Evolutionary conservation across 2,797 vertebrate genomes (phyloP).

Genomic region (Botia kubotai): DNA sequence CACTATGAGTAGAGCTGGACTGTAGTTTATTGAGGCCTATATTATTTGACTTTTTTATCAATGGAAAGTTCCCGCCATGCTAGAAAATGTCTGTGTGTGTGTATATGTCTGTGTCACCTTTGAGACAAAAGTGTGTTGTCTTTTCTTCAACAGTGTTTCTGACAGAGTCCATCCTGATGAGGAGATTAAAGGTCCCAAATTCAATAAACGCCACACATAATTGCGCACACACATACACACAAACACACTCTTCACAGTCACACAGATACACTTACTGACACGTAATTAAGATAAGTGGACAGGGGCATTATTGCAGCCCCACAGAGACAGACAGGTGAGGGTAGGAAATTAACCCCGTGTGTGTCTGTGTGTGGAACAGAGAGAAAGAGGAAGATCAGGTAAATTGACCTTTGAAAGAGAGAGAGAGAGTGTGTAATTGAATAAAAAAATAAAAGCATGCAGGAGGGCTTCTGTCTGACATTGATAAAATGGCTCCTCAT

Average conservation of each 20-base stretch:
- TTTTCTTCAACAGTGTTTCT: slow-evolving; percentile 55
- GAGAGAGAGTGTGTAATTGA: slow-evolving; percentile 33
- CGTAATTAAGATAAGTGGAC: slow-evolving; percentile 66
- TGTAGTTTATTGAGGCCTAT: too few species aligned
- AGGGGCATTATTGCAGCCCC: slow-evolving; percentile 62
- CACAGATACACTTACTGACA: slow-evolving; percentile 54
- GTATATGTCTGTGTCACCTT: too few species aligned
- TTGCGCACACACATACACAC: slow-evolving; percentile 6
- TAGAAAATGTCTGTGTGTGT: too few species aligned
- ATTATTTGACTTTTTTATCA: too few species aligned
- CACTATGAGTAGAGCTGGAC: too few species aligned
- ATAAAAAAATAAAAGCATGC: slow-evolving; percentile 26
- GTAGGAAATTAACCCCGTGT: slow-evolving; percentile 61
- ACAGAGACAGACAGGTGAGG: slow-evolving; percentile 59
- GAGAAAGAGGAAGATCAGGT: slow-evolving; percentile 37
- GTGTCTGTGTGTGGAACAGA: slow-evolving; percentile 33
- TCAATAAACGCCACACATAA: slow-evolving; percentile 56
- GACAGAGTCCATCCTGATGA: slow-evolving; percentile 58
- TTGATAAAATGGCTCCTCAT: slow-evolving; percentile 38
- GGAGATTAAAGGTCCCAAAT: slow-evolving; percentile 62
- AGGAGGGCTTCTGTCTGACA: slow-evolving; percentile 24
- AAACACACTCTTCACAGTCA: slow-evolving; percentile 32
- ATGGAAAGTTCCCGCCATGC: neutral
- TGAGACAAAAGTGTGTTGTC: slow-evolving; percentile 20
- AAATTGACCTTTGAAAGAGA: slow-evolving; percentile 39